These are phyloP conservation scores for Alethe diademata DNA, from an alignment of 2,113 vertebrate species.

Conservation along the genomic window DNA sequence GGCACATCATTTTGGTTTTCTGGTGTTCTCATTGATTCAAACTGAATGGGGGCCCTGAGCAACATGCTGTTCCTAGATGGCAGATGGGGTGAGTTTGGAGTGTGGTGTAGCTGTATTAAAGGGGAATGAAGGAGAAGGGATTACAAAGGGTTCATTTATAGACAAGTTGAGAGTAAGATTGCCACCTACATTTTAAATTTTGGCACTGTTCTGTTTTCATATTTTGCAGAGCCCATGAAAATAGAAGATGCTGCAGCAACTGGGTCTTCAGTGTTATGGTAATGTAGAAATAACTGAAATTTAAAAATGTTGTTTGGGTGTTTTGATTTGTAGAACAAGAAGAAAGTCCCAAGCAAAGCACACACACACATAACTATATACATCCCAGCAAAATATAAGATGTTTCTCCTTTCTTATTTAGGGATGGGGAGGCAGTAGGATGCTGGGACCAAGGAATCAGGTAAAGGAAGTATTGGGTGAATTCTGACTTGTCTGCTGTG, in stretches of 20 bases:
- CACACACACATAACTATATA: background rate
- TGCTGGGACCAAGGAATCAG: background rate
- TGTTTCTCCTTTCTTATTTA: background rate
- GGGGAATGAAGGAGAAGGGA: background rate
- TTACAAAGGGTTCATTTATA: background rate
- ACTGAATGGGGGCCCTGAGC: background rate
- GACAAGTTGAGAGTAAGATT: background rate
- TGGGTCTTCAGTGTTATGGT: rapidly evolving
- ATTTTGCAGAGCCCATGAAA: background rate
- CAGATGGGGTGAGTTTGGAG: background rate
- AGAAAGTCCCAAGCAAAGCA: background rate
- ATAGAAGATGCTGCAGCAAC: background rate
- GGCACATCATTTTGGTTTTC: background rate
- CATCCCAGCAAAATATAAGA: background rate
- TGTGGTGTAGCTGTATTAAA: background rate
- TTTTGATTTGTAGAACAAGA: background rate
- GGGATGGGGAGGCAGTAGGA: background rate
- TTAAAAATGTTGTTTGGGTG: background rate
- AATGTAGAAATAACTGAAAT: background rate
- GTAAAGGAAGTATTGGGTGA: background rate
- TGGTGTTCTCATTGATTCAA: background rate
- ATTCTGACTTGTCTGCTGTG: background rate
- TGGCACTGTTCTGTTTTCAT: background rate
- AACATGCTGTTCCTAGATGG: background rate
- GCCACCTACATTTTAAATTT: background rate